Evolutionary conservation across 1,140 invertebrate species (phyloP), one percentile per base, ranked within the genome.

Genomic region (Tetragnatha versicolor): DNA sequence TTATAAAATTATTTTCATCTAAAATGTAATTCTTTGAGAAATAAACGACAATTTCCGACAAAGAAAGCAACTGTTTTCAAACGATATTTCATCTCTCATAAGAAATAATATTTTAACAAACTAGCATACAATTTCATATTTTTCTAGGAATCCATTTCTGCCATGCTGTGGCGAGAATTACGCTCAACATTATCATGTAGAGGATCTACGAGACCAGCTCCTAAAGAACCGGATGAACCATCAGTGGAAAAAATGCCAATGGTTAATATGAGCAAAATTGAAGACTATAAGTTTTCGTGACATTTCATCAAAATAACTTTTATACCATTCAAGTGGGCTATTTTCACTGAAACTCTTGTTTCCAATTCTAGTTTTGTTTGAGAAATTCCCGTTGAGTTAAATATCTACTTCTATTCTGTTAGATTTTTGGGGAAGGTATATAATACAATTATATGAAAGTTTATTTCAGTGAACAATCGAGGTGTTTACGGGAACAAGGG

Each of bases 201-300:
- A 31, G 75, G 75, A 0, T 78, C 75, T 7, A 68, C 63, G 25
- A 33, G 75, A 17, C 63, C 61, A 17, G 75, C 75, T 2, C 75
- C 75, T 20, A 78, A 78, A 47, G 75, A 78, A 0, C 29, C n/a
- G 6, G 72, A 76, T 2, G 73, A 66, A 45, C 75, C 75, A 10
- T 78, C 75, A 2, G 61, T 78, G 9, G 75, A 78, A 27, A 78
- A 78, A 58, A 66, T 78, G 61, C 75, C 75, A 31, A 78, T 78
- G 75, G 75, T 78, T 5, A 68, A 68, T 37, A 55, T 78, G 73
- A 39, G 42, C 45, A 76, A 76, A 55, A 78, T 69, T 17, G 75
- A 78, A 14, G 75, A 69, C 37, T 68, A 42, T n/a, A 78, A 68
- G 35, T 78, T 78, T 22, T 68, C 63, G 29, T 76, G 75, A 78